Evolutionary conservation across 1,140 invertebrate species (phyloP).

Genomic region (Macrobrachium rosenbergii): DNA sequence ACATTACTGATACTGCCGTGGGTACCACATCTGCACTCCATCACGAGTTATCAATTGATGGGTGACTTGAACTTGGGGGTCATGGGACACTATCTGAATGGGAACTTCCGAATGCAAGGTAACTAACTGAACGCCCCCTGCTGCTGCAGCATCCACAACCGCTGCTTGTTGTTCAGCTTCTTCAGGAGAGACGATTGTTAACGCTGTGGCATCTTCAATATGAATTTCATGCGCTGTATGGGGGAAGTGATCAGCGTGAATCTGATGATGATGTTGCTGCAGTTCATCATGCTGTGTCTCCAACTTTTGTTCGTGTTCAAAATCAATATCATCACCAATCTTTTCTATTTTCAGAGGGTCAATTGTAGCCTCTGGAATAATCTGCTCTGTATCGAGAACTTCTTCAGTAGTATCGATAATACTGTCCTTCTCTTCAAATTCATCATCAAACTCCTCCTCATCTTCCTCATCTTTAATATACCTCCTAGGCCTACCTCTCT

Average conservation of each 20-base stretch:
- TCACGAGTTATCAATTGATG: constrained; percentile 56
- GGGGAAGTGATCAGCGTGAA: constrained; percentile 51
- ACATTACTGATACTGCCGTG: constrained; percentile 55
- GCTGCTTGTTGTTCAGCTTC: constrained; percentile 53
- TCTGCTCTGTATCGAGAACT: constrained; percentile 28
- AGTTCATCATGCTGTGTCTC: constrained; percentile 23
- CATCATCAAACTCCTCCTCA: constrained; percentile 50
- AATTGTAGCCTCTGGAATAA: constrained; percentile 62
- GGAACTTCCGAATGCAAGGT: constrained; percentile 52
- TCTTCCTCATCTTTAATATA: constrained; percentile 58
- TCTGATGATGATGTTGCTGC: constrained; percentile 36
- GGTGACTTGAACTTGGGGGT: constrained; percentile 51
- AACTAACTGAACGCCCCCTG: constrained; percentile 51
- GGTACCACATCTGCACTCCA: constrained; percentile 62
- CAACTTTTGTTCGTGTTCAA: constrained; percentile 17
- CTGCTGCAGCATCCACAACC: constrained; percentile 32
- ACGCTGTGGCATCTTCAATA: constrained; percentile 57
- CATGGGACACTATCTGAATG: constrained; percentile 54
- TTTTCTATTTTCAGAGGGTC: constrained; percentile 60
- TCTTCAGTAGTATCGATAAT: constrained; percentile 29
- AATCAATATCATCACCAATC: constrained; percentile 42
- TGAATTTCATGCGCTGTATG: constrained; percentile 63
- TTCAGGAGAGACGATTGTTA: constrained; percentile 54
- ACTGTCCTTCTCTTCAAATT: constrained; percentile 47
- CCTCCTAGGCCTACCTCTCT: constrained; percentile 39